phyloP scores from a whole-genome alignment of 35 echinoderm and acorn worm species.

The Diadema setosum region DNA sequence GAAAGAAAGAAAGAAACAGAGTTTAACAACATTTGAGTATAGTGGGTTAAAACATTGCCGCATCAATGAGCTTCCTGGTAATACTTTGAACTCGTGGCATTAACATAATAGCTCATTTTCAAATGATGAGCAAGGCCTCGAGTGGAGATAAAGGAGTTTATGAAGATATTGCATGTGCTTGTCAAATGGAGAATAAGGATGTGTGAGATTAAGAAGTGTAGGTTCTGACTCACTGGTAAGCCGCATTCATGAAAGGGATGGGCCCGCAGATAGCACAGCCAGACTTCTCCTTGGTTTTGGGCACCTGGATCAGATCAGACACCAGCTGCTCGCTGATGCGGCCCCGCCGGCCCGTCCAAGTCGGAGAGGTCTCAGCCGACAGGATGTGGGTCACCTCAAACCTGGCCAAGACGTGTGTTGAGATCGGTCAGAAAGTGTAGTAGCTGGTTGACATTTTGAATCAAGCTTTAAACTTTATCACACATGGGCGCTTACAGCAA shows the following conservation, averaged over 20 bases:
- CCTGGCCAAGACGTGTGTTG: neutral
- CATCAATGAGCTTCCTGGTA: neutral
- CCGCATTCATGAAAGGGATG: neutral
- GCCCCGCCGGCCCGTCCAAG: conserved; percentile 14
- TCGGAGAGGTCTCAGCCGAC: neutral
- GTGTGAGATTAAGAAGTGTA: neutral
- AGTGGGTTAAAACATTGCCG: neutral
- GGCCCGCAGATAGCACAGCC: conserved; percentile 18
- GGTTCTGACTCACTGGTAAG: conserved; percentile 35
- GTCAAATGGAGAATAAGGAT: neutral
- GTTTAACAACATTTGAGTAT: too few species aligned
- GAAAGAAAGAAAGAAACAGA: too few species aligned
- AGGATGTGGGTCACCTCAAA: conserved; percentile 30
- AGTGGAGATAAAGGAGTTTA: neutral
- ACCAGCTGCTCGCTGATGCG: conserved; percentile 22
- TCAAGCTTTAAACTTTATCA: too few species aligned
- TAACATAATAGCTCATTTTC: neutral
- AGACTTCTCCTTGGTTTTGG: neutral
- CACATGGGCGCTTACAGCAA: too few species aligned
- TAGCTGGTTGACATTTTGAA: too few species aligned
- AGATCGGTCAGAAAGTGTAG: too few species aligned
- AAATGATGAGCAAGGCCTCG: neutral
- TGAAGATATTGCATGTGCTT: neutral
- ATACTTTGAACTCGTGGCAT: neutral
- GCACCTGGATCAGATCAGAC: neutral